Evolutionary conservation across 2,888 invertebrate genomes (phyloP), one percentile per base, ranked within the genome.

Genomic region (Nomada lathburiana): DNA sequence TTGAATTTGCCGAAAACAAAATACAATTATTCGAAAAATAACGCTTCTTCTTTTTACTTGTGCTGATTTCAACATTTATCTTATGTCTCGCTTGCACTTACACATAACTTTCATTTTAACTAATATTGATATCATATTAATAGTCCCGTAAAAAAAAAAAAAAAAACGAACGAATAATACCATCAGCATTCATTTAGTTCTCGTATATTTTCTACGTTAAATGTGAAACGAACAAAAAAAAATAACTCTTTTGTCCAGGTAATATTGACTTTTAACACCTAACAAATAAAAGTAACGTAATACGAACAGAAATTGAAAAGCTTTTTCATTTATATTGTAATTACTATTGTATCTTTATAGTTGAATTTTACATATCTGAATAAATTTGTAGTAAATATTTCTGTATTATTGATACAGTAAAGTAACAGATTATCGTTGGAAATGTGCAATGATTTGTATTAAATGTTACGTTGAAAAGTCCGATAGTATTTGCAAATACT

Each of bases 81-180:
- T 74, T 68, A 80, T 44, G 64, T 62, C 82, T 79, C 63, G 82
- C 83, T 86, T 84, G 70, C 76, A 69, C 67, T 72, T 75, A 68
- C 36, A 36, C 36, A 36, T 85, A 86, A 82, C 63, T 65, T 71
- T 57, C 70, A 64, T 80, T 36, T 76, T 75, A 60, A 83, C 79
- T 86, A 87, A 84, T 79, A 70, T 72, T 76, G 59, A 70, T 76
- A 52, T 80, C 77, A 69, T 74, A 63, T 84, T 82, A 65, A 76
- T 79, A 76, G 62, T 76, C 76, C 71, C 72, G 63, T 44, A 50
- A 74, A 74, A 78, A 74, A 53, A 57, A 76, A 74, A 53, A 0
- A 36, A 36, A 36, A 36, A 36, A 36, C 36, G 36, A 36, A 36
- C 36, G 36, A 36, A 36, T 36, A 36, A 63, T 78, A 67, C 71